Percentiles rank a stretch among this genome's conserved stretches.
phyloP scores from a whole-genome alignment of 64 coral and sea anemone species.

The Dendrophyllia cribrosa region DNA sequence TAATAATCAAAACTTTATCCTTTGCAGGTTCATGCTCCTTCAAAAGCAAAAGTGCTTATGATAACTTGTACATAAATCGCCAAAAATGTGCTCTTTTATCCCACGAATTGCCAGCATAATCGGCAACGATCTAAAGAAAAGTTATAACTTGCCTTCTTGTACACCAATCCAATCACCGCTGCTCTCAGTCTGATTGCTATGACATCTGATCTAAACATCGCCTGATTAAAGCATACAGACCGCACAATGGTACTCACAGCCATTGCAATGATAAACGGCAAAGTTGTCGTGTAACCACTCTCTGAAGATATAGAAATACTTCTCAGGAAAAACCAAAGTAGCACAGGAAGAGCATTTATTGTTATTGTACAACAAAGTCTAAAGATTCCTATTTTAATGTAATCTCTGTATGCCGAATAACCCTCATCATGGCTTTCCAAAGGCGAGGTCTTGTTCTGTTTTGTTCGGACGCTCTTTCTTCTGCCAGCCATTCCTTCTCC shows the following conservation, averaged over 20 bases:
- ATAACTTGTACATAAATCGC: neutral
- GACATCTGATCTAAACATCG: neutral
- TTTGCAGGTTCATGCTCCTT: too few species aligned
- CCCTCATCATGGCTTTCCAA: slow-evolving; percentile 37
- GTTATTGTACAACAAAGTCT: neutral
- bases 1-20: too few species aligned
- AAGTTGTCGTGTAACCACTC: neutral
- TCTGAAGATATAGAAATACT: neutral
- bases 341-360: neutral
- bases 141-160: slow-evolving; percentile 40
- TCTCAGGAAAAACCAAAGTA: slow-evolving; percentile 34
- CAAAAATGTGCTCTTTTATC: too few species aligned
- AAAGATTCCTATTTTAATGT: neutral
- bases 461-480: neutral
- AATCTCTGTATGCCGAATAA: neutral
- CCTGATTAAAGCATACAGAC: neutral
- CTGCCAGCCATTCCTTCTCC: slow-evolving; percentile 22
- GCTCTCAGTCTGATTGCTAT: slow-evolving; percentile 4
- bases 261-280: slow-evolving; percentile 10
- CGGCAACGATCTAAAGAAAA: too few species aligned
- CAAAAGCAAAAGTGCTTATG: too few species aligned
- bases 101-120: too few species aligned
- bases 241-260: neutral
- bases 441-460: slow-evolving; percentile 4
- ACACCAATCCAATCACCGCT: slow-evolving; percentile 25